These are phyloP conservation scores for Thera britannica DNA, from an alignment of 2,888 invertebrate genomes.

Conservation along the genomic window DNA sequence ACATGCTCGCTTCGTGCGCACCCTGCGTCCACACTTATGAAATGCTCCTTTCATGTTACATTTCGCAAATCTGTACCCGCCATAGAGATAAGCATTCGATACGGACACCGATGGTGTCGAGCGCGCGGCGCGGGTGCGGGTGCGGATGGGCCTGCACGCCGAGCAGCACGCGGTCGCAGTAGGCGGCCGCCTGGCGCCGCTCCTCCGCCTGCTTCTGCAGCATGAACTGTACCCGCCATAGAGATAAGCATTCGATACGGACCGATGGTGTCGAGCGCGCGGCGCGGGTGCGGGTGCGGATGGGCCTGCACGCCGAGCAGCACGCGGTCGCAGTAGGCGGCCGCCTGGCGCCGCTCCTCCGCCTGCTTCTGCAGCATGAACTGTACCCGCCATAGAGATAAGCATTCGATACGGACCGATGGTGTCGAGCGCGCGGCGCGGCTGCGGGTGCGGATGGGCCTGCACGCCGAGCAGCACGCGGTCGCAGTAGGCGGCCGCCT, in stretches of 20 bases:
- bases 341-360: conserved; percentile 83
- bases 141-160: conserved; percentile 69
- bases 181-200: conserved; percentile 60
- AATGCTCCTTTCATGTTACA: too few species aligned
- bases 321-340: conserved; percentile 74
- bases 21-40: too few species aligned
- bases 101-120: conserved; percentile 56
- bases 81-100: too few species aligned
- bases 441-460: conserved; percentile 11
- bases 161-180: conserved; percentile 78
- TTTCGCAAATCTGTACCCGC: too few species aligned
- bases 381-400: conserved; percentile 83
- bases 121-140: conserved; percentile 29
- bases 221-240: conserved; percentile 92
- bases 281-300: conserved; percentile 42
- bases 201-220: conserved; percentile 90
- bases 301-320: conserved; percentile 74
- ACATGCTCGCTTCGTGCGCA: too few species aligned
- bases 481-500: conserved; percentile 74
- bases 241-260: too few species aligned
- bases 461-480: conserved; percentile 81
- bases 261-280: conserved; percentile 57
- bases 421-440: conserved; percentile 46
- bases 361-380: conserved; percentile 91
- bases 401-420: conserved; percentile 46